Conservation (phyloP, 2,797 vertebrate species). For the Chiroxiphia lanceolata region DNA sequence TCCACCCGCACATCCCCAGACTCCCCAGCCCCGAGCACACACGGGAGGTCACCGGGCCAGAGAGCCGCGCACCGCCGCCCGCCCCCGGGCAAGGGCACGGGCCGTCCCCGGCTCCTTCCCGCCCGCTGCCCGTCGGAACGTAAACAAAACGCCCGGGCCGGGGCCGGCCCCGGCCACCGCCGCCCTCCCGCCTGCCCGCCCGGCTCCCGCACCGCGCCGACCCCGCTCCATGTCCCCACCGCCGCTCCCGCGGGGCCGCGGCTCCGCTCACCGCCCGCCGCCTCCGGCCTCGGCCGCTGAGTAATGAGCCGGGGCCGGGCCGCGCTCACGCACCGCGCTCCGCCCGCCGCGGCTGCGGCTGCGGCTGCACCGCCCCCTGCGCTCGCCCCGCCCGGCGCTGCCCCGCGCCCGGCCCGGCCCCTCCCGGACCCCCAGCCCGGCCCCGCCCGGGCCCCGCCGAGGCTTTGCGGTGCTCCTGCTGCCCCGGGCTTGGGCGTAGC, state of each 20-base stretch:
- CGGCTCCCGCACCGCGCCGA: background rate
- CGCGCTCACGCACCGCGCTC: background rate
- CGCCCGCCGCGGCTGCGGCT: background rate
- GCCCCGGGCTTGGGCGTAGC: no score
- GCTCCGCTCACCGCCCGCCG: background rate
- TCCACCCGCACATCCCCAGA: background rate
- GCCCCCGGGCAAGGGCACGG: background rate
- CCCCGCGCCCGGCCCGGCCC: background rate
- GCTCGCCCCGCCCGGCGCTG: background rate
- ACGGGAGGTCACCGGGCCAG: background rate
- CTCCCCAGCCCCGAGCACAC: background rate
- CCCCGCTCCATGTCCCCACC: background rate
- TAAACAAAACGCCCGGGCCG: slow-evolving; percentile 6
- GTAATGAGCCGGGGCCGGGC: background rate
- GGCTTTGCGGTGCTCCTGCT: no score
- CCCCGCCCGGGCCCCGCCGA: background rate
- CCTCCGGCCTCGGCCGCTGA: background rate
- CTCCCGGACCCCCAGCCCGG: background rate
- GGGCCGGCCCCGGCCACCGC: background rate
- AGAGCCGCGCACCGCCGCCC: background rate
- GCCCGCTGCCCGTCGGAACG: background rate
- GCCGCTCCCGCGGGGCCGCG: background rate
- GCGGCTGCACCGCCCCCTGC: background rate
- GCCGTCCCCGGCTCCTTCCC: background rate
- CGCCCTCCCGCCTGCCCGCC: background rate